These are phyloP conservation scores for Cancer borealis DNA, from an alignment of 2,888 invertebrate species.

Conservation along the genomic window DNA sequence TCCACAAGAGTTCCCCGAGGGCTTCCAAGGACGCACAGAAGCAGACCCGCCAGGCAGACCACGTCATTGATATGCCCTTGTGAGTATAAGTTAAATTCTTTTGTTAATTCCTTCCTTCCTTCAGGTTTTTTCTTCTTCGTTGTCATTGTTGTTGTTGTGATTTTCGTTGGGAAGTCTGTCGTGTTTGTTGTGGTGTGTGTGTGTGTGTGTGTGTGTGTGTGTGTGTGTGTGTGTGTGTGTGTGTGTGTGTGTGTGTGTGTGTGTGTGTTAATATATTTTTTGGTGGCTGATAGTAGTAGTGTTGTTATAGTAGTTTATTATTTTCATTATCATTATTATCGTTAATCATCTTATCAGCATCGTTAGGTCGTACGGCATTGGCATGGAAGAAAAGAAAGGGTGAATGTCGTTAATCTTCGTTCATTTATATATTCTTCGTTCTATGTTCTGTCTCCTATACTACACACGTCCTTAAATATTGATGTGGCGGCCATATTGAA, in stretches of 20 bases:
- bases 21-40: conserved; percentile 43
- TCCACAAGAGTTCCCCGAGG: conserved; percentile 15
- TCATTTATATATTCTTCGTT: no score
- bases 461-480: no score
- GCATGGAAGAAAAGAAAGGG: no score
- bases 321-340: no score
- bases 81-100: neutral
- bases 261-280: neutral
- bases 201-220: conserved; percentile 36
- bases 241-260: conserved; percentile 51
- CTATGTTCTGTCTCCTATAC: no score
- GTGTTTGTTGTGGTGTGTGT: neutral
- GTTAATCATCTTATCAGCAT: no score
- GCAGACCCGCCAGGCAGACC: conserved; percentile 10
- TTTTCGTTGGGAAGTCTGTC: neutral
- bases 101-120: neutral
- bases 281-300: neutral
- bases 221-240: conserved; percentile 46
- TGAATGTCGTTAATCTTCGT: no score
- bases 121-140: neutral
- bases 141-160: neutral
- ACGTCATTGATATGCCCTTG: conserved; percentile 57
- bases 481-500: no score
- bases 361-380: no score
- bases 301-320: no score